Conservation (phyloP, 92 coral and sea anemone species). For the Diadumene lineata region DNA sequence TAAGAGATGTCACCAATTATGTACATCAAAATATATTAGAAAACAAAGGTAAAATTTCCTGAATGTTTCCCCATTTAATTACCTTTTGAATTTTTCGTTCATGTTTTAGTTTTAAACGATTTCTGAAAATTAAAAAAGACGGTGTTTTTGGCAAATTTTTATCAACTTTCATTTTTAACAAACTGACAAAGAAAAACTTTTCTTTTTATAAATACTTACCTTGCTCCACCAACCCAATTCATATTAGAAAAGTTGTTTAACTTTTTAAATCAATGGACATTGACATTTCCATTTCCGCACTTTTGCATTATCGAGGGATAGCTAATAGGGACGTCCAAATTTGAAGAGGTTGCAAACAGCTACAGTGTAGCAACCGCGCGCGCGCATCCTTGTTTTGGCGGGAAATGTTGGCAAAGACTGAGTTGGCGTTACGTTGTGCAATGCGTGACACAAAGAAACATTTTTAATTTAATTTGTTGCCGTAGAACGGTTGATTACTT, state of each 20-base stretch:
- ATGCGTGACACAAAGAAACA: no score
- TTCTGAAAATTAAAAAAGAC: slow-evolving; percentile 13
- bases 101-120: slow-evolving; percentile 32
- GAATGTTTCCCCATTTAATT: background rate
- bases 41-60: background rate
- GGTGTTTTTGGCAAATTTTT: background rate
- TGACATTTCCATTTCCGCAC: no score
- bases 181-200: no score
- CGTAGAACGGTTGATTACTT: no score
- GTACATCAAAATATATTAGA: background rate
- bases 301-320: no score
- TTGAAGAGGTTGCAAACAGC: background rate
- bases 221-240: slow-evolving; percentile 55
- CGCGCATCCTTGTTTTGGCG: slow-evolving; percentile 12
- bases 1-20: background rate
- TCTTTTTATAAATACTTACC: slow-evolving; percentile 8
- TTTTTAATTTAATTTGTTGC: no score
- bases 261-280: background rate
- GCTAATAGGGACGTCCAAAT: no score
- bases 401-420: no score
- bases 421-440: no score
- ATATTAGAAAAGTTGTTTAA: background rate
- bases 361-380: background rate
- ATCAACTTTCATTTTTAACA: background rate
- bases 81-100: slow-evolving; percentile 45